Base-by-base conservation (phyloP, 2,888 invertebrate genomes). In the Malthinus flaveolus region DNA sequence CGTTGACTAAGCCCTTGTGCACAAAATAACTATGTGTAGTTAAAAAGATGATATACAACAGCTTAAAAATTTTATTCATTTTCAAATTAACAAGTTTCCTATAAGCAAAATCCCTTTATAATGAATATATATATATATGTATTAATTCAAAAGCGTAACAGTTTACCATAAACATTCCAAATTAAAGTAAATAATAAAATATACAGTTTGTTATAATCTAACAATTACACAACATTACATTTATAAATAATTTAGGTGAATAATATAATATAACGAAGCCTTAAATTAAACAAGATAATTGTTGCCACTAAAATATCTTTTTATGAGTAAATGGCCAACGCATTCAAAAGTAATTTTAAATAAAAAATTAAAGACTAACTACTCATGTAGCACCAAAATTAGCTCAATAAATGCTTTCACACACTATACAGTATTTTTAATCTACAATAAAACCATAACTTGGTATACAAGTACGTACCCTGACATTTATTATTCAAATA, bases 391-490 rank as follows among this genome's bases (percentile, higher is more conserved):
- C 78, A 78, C 77, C 78, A 77, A 75, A 56, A 73, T 69, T 72
- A 73, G 78, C 78, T 77, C 77, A 71, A 71, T 76, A 77, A 78
- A 77, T 77, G 77, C 77, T 74, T 69, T 68, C 55, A 75, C 77
- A 74, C 75, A 72, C 69, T 74, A 69, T 74, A 74, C 69, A 73
- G 56, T 23, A 23, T 23, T 23, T 23, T 64, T 67, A 72, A 73
- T 74, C 71, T 73, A 74, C 71, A 74, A 68, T 65, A 71, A 67
- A 49, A 59, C 52, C 42, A 59, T 51, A 51, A 42, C 23, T 13
- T 23, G 39, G 67, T 67, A 67, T 66, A 67, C 67, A 58, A 64
- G 59, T 55, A 65, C 63, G 66, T 66, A 67, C 66, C 66, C 65
- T 59, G 62, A 60, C 56, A 59, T 62, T 62, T 49, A 49, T 32